Conservation (phyloP, 2,888 invertebrate species). For the Volucella zonaria region DNA sequence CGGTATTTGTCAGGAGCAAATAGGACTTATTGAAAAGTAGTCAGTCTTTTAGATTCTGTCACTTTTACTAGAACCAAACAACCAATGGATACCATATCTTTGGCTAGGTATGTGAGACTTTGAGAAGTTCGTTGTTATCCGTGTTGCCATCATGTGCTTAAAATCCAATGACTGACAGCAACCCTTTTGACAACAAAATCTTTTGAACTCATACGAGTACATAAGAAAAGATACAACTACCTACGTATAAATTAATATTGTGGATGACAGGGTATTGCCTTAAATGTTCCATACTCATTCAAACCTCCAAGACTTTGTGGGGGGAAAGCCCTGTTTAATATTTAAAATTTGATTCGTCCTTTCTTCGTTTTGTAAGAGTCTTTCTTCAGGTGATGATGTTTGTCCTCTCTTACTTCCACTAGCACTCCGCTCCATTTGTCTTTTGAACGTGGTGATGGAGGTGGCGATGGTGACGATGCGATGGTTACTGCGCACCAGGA, state of each 20-base stretch:
- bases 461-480: slow-evolving; percentile 7
- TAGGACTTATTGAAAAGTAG: slow-evolving; percentile 52
- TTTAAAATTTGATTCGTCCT: slow-evolving; percentile 70
- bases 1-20: slow-evolving; percentile 66
- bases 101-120: too few relatives aligned
- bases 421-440: background rate
- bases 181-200: slow-evolving; percentile 20
- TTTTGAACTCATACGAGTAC: background rate
- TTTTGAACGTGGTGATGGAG: slow-evolving; percentile 30
- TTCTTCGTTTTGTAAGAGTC: slow-evolving; percentile 58
- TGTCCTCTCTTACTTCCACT: slow-evolving; percentile 39
- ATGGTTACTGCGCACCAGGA: slow-evolving; percentile 59
- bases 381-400: slow-evolving; percentile 72
- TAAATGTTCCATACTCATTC: slow-evolving; percentile 44
- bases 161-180: slow-evolving; percentile 71
- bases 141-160: slow-evolving; percentile 70
- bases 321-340: slow-evolving; percentile 70
- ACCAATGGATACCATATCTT: too few relatives aligned
- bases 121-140: slow-evolving; percentile 49
- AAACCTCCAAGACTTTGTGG: slow-evolving; percentile 65
- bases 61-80: slow-evolving; percentile 54
- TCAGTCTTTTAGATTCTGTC: slow-evolving; percentile 62
- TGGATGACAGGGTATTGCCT: background rate
- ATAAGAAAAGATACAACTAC: background rate
- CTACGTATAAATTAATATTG: background rate